Conservation (phyloP, 2,113 vertebrate species). For the Onychostruthus taczanowskii region DNA sequence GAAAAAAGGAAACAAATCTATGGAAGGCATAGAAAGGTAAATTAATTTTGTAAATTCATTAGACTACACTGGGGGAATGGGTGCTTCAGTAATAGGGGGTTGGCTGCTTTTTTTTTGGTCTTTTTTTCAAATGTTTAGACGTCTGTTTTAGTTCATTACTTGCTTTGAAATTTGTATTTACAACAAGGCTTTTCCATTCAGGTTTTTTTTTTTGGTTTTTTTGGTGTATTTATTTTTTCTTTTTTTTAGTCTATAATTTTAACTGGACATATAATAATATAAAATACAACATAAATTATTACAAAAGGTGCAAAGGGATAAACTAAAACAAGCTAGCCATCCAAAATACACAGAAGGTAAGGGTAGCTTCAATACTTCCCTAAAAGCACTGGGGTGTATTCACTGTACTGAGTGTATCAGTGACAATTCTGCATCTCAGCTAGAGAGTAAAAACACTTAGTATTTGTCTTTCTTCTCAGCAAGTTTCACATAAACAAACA, state of each 20-base stretch:
- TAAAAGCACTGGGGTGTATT: background rate
- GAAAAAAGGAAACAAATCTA: background rate
- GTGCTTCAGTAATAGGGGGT: accelerated
- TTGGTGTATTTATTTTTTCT: background rate
- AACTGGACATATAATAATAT: background rate
- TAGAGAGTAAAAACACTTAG: background rate
- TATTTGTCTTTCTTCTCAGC: background rate
- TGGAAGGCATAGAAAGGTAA: background rate
- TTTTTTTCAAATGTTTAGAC: background rate
- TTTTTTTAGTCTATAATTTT: background rate
- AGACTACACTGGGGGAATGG: background rate
- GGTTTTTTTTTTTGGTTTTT: background rate
- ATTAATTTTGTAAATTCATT: background rate
- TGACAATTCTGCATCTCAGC: background rate
- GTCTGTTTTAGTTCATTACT: background rate
- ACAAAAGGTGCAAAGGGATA: background rate
- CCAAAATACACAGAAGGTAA: background rate
- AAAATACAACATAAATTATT: background rate
- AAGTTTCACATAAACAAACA: constrained; percentile 15
- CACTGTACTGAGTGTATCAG: background rate
- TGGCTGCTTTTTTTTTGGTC: accelerated
- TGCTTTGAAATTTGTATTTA: background rate
- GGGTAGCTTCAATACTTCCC: background rate
- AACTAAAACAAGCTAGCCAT: background rate
- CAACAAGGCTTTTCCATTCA: background rate